phyloP scores from a whole-genome alignment of 2,113 vertebrate genomes.

The Nestor notabilis region DNA sequence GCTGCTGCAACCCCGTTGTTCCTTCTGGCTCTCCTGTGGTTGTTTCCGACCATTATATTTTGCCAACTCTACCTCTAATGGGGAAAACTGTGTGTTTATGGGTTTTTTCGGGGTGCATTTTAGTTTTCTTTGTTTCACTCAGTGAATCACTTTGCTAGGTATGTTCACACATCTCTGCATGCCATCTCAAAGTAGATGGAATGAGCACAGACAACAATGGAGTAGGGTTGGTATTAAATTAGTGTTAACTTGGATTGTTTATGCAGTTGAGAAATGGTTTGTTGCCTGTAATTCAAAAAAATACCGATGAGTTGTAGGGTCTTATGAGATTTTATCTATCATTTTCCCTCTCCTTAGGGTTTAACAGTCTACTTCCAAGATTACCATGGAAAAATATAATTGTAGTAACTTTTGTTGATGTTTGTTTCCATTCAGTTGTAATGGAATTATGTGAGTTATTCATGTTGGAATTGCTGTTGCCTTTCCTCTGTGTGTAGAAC shows the following conservation, averaged over 20 bases:
- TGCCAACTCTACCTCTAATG: neutral
- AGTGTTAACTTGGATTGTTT: neutral
- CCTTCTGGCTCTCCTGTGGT: neutral
- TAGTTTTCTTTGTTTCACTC: neutral
- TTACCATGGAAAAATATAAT: neutral
- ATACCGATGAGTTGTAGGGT: neutral
- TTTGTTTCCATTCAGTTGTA: neutral
- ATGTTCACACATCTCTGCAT: neutral
- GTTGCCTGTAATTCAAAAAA: neutral
- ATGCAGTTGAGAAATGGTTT: neutral
- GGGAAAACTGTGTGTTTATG: neutral
- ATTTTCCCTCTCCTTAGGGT: neutral
- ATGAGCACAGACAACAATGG: rapidly evolving
- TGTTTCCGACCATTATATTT: neutral
- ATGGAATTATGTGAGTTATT: neutral
- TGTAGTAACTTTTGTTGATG: neutral
- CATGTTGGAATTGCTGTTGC: neutral
- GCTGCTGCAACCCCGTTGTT: neutral
- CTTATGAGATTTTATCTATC: neutral
- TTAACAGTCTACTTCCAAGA: neutral
- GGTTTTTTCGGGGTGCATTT: neutral
- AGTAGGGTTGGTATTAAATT: neutral
- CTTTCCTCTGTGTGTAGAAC: neutral
- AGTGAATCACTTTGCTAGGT: neutral
- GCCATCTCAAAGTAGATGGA: neutral